These are phyloP conservation scores for Heptranchias perlo DNA, from an alignment of 2,113 vertebrate species.

Conservation along the genomic window DNA sequence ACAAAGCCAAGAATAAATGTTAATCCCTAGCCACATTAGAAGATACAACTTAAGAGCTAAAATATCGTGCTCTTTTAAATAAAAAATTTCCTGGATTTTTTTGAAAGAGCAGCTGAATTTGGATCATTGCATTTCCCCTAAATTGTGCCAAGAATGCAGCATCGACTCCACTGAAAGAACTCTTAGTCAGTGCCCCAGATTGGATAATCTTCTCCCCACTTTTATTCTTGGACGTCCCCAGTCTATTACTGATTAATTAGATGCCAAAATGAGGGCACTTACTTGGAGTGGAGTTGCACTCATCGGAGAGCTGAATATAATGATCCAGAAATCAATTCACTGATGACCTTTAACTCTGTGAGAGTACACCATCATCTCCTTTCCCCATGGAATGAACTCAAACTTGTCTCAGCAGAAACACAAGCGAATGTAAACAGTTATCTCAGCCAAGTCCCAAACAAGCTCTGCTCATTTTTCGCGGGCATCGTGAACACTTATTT, in stretches of 20 bases:
- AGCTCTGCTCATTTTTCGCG: neutral
- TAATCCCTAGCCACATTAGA: neutral
- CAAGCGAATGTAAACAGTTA: neutral
- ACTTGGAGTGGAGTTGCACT: neutral
- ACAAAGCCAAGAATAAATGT: neutral
- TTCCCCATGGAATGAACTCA: neutral
- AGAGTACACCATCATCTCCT: neutral
- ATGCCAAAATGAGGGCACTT: neutral
- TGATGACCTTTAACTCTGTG: neutral
- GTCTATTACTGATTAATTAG: neutral
- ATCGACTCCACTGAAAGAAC: neutral
- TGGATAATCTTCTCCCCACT: neutral
- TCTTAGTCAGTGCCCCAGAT: neutral
- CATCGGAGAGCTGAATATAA: neutral
- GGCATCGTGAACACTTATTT: neutral
- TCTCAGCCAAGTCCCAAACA: neutral
- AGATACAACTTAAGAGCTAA: neutral
- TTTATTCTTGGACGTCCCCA: neutral
- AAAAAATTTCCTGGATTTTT: neutral
- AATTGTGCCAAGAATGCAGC: neutral
- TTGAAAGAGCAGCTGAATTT: neutral
- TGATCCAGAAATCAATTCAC: conserved; percentile 7
- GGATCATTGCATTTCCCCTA: neutral
- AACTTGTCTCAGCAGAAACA: neutral
- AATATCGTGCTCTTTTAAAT: neutral